Base-by-base conservation (phyloP, 2,888 invertebrate species). In the Himalopsyche kuldschensis region DNA sequence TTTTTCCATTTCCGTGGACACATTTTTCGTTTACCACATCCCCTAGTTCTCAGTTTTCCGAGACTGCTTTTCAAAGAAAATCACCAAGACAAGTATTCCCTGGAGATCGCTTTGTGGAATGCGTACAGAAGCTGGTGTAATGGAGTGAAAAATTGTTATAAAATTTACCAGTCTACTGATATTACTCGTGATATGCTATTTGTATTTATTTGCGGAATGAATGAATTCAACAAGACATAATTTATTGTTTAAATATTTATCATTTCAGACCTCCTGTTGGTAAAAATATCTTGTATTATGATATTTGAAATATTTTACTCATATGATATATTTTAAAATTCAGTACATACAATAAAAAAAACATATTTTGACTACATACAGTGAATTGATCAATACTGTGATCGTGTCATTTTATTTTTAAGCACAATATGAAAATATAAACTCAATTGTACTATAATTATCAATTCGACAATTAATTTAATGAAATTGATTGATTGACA, bases 121-220 rank as follows among this genome's bases (percentile, higher is more conserved):
- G 82, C 78, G 82, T 79, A 76, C 76, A 35, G 48, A 24, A 79
- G 76, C 47, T 55, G 79, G 82, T 82, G 82, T 82, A 82, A 82
- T 82, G 82, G 82, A 82, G 79, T 82, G 82, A 82, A 41, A 82
- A 82, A 82, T 79, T 75, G 82, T 82, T 79, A 79, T 82, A 79
- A 79, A 79, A 78, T 82, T 79, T 82, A 79, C 75, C 79, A 79
- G 77, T 82, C 81, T 55, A 55, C 81, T 76, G 81, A 81, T 81
- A 81, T 81, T 48, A 69, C 69, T 69, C 3, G 69, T 27, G 69
- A 69, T 69, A 69, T 69, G 24, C 15, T 69, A 3, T 69, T 30
- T 69, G 20, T 69, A 69, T 69, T 69, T 69, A 69, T 69, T 69
- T 69, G 11, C 27, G 11, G 69, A 69, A 30, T 69, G 30, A 69